Evolutionary conservation across 2,797 vertebrate species (phyloP).

Genomic region (Cynopterus sphinx): DNA sequence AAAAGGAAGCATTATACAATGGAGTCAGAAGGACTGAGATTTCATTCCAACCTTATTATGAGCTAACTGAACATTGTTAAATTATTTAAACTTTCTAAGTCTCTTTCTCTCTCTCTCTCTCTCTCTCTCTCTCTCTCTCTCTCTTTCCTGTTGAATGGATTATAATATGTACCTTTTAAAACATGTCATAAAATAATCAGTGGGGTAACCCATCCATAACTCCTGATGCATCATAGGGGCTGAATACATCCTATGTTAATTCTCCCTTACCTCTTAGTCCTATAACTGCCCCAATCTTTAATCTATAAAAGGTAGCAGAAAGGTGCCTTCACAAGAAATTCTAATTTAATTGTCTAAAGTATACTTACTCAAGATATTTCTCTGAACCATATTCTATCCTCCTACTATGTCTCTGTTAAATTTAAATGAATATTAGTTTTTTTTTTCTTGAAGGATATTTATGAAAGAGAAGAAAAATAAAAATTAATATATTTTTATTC

Average conservation of each 20-base stretch:
- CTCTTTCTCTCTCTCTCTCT: not conserved
- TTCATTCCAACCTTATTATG: not conserved
- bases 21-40: not conserved
- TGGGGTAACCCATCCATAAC: not conserved
- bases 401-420: not conserved
- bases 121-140: no score
- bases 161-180: not conserved
- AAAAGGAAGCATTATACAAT: not conserved
- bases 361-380: not conserved
- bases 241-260: not conserved
- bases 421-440: not conserved
- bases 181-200: not conserved
- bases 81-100: not conserved
- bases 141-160: not conserved
- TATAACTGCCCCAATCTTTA: not conserved
- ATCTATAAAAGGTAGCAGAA: not conserved
- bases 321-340: not conserved
- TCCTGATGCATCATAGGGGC: not conserved
- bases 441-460: not conserved
- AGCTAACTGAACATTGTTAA: not conserved
- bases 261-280: not conserved
- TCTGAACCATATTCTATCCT: not conserved
- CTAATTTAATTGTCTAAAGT: slow-evolving; percentile 7
- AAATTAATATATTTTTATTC: not conserved
- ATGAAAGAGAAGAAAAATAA: slow-evolving; percentile 31